These are phyloP conservation scores for Heterodera schachtii DNA, from an alignment of 1,140 invertebrate genomes.

Conservation along the genomic window DNA sequence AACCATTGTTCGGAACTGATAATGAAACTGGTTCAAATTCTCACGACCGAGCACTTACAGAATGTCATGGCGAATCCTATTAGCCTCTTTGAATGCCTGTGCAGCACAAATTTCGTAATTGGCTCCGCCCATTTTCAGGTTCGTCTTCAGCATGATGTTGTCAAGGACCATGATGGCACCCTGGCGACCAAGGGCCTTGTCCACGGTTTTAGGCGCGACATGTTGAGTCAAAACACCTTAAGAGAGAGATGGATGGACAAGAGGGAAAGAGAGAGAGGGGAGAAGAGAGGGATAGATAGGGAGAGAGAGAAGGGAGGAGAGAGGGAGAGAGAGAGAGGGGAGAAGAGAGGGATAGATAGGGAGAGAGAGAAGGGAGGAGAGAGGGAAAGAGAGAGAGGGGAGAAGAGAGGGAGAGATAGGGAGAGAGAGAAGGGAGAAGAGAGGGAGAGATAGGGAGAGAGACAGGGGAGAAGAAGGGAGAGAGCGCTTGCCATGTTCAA, in stretches of 20 bases:
- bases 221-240: constrained; percentile 22
- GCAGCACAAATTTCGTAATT: constrained; percentile 30
- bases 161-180: constrained; percentile 33
- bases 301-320: too few relatives aligned
- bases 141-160: constrained; percentile 41
- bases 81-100: constrained; percentile 10
- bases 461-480: too few relatives aligned
- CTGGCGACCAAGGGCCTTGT: constrained; percentile 19
- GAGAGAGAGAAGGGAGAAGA: too few relatives aligned
- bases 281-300: too few relatives aligned
- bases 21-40: not conserved
- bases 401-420: too few relatives aligned
- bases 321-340: too few relatives aligned
- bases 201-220: constrained; percentile 8
- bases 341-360: too few relatives aligned
- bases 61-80: constrained; percentile 7
- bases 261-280: too few relatives aligned
- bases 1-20: constrained; percentile 21
- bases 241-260: not conserved
- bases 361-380: too few relatives aligned
- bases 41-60: not conserved
- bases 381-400: too few relatives aligned
- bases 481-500: constrained; percentile 14
- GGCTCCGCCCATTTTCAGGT: constrained; percentile 37
- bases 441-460: too few relatives aligned